A percentile compares a stretch with the other conserved stretches of the same genome.
These are phyloP conservation scores for Beroe forskalii DNA, from an alignment of 37 sponge, comb jelly and placozoan species.

Conservation along the genomic window DNA sequence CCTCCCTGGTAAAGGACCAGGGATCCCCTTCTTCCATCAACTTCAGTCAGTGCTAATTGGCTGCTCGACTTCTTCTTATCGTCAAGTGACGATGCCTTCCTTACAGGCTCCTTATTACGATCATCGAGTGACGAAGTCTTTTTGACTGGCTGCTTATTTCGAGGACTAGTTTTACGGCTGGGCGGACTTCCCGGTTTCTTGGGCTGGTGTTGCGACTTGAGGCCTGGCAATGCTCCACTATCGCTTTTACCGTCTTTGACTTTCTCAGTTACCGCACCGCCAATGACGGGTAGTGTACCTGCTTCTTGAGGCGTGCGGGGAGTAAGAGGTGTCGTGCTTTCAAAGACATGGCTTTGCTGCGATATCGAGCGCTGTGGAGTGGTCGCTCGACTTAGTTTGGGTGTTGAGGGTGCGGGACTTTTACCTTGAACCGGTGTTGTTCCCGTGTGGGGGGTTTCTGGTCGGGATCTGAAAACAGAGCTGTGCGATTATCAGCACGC, in stretches of 20 bases:
- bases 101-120: not conserved
- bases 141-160: not conserved
- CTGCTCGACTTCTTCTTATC: not conserved
- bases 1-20: constrained; percentile 9
- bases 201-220: constrained; percentile 3
- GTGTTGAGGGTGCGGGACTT: constrained; percentile 32
- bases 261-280: constrained; percentile 39
- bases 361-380: constrained; percentile 60
- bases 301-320: not conserved
- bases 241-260: constrained; percentile 5
- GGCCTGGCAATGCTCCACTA: not conserved
- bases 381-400: constrained; percentile 60
- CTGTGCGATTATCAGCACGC: not conserved
- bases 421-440: constrained; percentile 28
- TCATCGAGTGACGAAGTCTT: not conserved
- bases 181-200: not conserved
- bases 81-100: not conserved
- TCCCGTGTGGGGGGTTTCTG: constrained; percentile 43
- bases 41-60: not conserved
- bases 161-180: not conserved
- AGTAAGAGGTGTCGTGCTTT: constrained; percentile 44
- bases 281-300: constrained; percentile 26
- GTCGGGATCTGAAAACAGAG: constrained; percentile 32
- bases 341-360: not conserved
- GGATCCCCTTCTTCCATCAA: constrained; percentile 5